These are phyloP conservation scores for Ochotona curzoniae DNA, from an alignment of 2,113 vertebrate genomes.

Conservation along the genomic window DNA sequence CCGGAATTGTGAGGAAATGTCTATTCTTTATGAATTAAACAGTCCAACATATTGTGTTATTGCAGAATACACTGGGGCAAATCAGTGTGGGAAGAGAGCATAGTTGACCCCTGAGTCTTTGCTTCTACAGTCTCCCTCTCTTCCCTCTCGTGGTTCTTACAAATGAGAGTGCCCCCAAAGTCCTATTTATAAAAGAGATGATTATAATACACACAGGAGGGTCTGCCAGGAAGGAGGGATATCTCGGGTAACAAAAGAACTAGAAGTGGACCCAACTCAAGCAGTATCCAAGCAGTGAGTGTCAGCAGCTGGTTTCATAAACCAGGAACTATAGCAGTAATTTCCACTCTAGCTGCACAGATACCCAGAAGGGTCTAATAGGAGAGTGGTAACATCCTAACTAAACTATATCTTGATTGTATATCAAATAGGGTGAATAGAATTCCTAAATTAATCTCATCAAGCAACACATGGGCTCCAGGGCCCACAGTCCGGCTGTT, in stretches of 20 bases:
- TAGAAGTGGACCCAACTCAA: neutral
- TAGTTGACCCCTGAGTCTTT: neutral
- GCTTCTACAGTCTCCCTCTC: neutral
- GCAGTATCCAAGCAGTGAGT: neutral
- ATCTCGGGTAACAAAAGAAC: neutral
- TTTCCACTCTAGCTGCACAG: neutral
- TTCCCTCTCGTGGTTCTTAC: neutral
- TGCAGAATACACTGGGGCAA: neutral
- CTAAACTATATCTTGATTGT: neutral
- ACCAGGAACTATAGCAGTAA: neutral
- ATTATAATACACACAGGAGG: neutral
- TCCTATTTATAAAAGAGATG: conserved; percentile 3
- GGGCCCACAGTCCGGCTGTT: neutral
- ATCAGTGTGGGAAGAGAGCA: neutral
- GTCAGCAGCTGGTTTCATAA: neutral
- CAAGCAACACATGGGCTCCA: neutral
- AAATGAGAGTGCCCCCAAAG: neutral
- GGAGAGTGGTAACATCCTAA: neutral
- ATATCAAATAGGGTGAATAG: neutral
- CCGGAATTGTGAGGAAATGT: neutral
- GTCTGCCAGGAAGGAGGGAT: neutral
- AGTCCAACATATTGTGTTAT: neutral
- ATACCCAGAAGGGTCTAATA: neutral
- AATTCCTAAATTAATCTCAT: neutral
- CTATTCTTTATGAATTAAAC: neutral